These are phyloP conservation scores for Druon quercuslanigerum DNA, from an alignment of 1,140 invertebrate genomes.

Conservation along the genomic window DNA sequence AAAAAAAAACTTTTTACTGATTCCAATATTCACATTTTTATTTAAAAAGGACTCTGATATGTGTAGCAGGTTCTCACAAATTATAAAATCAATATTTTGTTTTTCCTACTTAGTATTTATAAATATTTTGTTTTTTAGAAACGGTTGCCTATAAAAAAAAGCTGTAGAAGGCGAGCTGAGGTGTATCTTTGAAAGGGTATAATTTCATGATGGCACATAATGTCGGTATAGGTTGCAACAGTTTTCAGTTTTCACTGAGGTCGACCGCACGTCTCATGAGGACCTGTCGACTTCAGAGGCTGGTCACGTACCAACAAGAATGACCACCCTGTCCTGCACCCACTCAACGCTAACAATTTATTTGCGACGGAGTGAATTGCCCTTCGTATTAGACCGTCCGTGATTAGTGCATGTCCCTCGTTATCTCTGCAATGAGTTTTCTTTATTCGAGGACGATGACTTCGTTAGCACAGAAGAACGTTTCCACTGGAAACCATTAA, in stretches of 20 bases:
- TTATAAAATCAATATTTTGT: too few relatives aligned
- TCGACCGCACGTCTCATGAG: slow-evolving; percentile 35
- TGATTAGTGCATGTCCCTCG: slow-evolving; percentile 63
- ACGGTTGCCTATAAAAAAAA: not conserved
- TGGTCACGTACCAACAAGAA: slow-evolving; percentile 63
- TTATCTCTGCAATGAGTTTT: slow-evolving; percentile 44
- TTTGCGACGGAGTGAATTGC: slow-evolving; percentile 59
- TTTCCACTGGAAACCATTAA: not conserved
- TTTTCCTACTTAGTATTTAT: too few relatives aligned
- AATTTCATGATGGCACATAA: slow-evolving; percentile 25
- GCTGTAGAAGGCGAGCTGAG: not conserved
- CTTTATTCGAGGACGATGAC: slow-evolving; percentile 1
- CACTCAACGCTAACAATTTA: slow-evolving; percentile 63
- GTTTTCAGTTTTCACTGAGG: slow-evolving; percentile 34
- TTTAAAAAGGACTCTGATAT: too few relatives aligned
- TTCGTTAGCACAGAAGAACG: slow-evolving; percentile 3
- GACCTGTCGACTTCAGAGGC: slow-evolving; percentile 55
- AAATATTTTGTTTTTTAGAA: too few relatives aligned
- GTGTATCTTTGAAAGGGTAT: not conserved
- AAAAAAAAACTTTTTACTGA: too few relatives aligned
- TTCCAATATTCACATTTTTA: too few relatives aligned
- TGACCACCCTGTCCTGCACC: slow-evolving; percentile 51
- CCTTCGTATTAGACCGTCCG: slow-evolving; percentile 53
- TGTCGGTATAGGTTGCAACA: slow-evolving; percentile 26
- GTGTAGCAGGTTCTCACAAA: too few relatives aligned